phyloP scores from a whole-genome alignment of 1,140 invertebrate species.

The Bombus consobrinus region DNA sequence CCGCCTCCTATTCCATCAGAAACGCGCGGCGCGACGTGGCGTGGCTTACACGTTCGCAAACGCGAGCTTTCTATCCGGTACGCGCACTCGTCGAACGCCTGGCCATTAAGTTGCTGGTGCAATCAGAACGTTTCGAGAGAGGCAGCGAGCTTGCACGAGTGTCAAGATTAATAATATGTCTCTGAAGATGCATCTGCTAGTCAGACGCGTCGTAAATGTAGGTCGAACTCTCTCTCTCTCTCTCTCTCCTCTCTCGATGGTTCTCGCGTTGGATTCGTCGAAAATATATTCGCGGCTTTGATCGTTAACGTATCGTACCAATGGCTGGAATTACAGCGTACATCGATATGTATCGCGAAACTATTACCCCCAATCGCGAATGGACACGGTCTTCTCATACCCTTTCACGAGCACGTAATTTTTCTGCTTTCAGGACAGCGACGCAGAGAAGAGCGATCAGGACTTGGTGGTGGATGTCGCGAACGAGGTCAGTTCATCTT shows the following conservation, averaged over 20 bases:
- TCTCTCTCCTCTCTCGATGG: neutral
- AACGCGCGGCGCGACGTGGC: neutral
- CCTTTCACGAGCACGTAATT: neutral
- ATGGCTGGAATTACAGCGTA: neutral
- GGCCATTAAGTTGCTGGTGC: slow-evolving; percentile 66
- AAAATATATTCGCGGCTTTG: slow-evolving; percentile 12
- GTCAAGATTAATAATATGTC: slow-evolving; percentile 69
- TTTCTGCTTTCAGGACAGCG: slow-evolving; percentile 86
- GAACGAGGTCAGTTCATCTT: slow-evolving; percentile 86
- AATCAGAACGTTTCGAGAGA: slow-evolving; percentile 58
- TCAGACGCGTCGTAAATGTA: slow-evolving; percentile 45
- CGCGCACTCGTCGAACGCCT: slow-evolving; percentile 35
- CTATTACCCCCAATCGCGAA: neutral
- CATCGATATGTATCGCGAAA: neutral
- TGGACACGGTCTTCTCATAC: too few relatives aligned
- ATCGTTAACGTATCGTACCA: slow-evolving; percentile 20
- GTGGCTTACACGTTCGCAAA: slow-evolving; percentile 21
- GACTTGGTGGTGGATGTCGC: slow-evolving; percentile 96
- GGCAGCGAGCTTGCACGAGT: slow-evolving; percentile 26
- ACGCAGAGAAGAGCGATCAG: slow-evolving; percentile 92
- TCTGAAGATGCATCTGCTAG: slow-evolving; percentile 58
- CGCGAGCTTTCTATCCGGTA: slow-evolving; percentile 41
- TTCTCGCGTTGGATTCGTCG: slow-evolving; percentile 15
- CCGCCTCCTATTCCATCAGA: too few relatives aligned
- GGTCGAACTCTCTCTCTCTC: slow-evolving; percentile 45